Percentiles rank a stretch among this genome's conserved stretches.
Evolutionary conservation across 2,797 vertebrate species (phyloP).

Genomic region (Periophthalmus magnuspinnatus): DNA sequence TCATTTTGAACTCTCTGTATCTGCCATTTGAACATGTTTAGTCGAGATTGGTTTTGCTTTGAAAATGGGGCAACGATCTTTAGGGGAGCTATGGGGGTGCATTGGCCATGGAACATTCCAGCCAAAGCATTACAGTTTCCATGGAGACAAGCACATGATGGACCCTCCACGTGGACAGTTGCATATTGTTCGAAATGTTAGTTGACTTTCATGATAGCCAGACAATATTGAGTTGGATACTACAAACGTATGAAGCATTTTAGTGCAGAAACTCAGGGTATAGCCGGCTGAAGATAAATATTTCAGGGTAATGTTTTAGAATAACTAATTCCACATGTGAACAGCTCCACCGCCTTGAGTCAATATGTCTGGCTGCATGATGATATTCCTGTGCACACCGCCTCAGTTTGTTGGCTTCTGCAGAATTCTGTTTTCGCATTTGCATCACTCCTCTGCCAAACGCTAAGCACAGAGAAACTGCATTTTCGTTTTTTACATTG

Average conservation of each 20-base stretch:
- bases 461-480: conserved; percentile 27
- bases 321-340: conserved; percentile 6
- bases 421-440: conserved; percentile 33
- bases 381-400: conserved; percentile 35
- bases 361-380: conserved; percentile 34
- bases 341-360: conserved; percentile 23
- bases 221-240: background rate
- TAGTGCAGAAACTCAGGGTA: background rate
- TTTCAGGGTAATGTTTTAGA: background rate
- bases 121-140: no score
- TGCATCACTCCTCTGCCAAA: conserved; percentile 42
- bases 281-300: background rate
- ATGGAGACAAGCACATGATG: no score
- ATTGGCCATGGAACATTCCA: no score
- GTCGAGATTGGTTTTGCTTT: no score
- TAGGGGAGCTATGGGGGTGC: no score
- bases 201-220: no score
- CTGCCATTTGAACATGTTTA: no score
- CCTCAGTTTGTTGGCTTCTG: conserved; percentile 33
- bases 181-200: no score
- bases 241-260: conserved; percentile 19
- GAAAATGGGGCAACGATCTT: no score
- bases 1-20: no score
- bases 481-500: conserved; percentile 9
- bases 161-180: no score